Evolutionary conservation across 2,113 vertebrate species (phyloP).

Genomic region (Apaloderma vittatum): DNA sequence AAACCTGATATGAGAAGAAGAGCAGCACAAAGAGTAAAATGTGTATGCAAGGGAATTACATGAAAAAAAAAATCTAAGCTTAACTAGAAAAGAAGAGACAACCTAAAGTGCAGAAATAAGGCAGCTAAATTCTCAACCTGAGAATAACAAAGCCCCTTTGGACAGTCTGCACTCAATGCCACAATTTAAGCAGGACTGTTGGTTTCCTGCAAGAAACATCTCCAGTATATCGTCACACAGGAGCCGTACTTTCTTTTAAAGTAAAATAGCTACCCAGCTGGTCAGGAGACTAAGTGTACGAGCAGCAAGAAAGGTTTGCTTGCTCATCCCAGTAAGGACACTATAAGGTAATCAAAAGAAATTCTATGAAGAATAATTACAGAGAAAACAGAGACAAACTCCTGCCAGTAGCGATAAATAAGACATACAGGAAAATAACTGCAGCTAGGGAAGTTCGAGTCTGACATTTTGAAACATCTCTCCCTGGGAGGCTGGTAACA

Average conservation of each 20-base stretch:
- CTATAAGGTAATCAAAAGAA: neutral
- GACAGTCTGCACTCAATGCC: neutral
- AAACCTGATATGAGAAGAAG: neutral
- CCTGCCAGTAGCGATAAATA: neutral
- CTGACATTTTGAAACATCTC: neutral
- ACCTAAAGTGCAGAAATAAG: neutral
- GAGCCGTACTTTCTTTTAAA: neutral
- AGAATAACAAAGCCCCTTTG: neutral
- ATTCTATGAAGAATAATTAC: accelerated
- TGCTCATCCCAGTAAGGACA: neutral
- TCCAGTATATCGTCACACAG: neutral
- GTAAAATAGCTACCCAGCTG: neutral
- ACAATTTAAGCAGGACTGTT: neutral
- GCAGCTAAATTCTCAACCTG: neutral
- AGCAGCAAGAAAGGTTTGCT: neutral
- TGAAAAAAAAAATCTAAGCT: neutral
- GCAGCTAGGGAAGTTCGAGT: neutral
- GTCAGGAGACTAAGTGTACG: neutral
- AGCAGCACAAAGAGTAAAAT: neutral
- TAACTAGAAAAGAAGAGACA: neutral
- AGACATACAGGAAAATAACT: neutral
- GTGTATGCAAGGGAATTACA: neutral
- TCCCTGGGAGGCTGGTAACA: neutral
- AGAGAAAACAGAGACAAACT: neutral
- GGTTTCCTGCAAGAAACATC: neutral